Conservation (phyloP, 2,797 vertebrate genomes). For the Xenentodon cancila region DNA sequence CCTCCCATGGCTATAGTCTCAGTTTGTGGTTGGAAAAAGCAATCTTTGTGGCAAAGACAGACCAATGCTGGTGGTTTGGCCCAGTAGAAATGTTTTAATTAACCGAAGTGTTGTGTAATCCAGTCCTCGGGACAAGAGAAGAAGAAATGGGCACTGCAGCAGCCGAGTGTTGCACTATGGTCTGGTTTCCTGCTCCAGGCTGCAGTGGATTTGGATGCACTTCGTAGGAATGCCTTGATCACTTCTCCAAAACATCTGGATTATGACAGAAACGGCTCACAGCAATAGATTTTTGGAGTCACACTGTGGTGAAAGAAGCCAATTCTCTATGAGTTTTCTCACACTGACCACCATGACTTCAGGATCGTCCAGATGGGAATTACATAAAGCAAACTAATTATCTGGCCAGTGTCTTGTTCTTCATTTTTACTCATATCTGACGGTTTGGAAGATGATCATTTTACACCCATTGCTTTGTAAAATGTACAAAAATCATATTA, state of each 20-base stretch:
- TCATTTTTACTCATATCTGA: background rate
- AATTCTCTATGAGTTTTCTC: conserved; percentile 29
- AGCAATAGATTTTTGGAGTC: conserved; percentile 28
- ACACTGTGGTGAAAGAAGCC: conserved; percentile 22
- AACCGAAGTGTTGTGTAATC: conserved; percentile 64
- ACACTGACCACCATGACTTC: background rate
- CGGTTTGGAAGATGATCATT: background rate
- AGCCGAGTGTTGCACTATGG: conserved; percentile 19
- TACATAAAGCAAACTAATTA: too few relatives aligned
- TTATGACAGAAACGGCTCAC: conserved; percentile 47
- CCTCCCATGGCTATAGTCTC: conserved; percentile 49
- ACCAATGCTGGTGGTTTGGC: conserved; percentile 28
- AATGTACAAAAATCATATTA: conserved; percentile 15
- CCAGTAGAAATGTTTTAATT: conserved; percentile 69
- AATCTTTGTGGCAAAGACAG: conserved; percentile 48
- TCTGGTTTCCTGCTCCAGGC: conserved; percentile 28
- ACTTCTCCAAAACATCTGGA: conserved; percentile 35
- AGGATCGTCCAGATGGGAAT: conserved; percentile 19
- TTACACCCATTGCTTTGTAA: background rate
- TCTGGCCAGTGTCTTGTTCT: too few relatives aligned
- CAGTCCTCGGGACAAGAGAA: conserved; percentile 48
- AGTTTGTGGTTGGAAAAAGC: conserved; percentile 49
- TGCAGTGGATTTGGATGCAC: conserved; percentile 35
- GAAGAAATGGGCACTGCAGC: conserved; percentile 45
- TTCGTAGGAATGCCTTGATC: conserved; percentile 29